Evolutionary conservation across 2,113 vertebrate genomes (phyloP), one percentile per base, ranked within the genome.

Genomic region (Pycnonotus jocosus): DNA sequence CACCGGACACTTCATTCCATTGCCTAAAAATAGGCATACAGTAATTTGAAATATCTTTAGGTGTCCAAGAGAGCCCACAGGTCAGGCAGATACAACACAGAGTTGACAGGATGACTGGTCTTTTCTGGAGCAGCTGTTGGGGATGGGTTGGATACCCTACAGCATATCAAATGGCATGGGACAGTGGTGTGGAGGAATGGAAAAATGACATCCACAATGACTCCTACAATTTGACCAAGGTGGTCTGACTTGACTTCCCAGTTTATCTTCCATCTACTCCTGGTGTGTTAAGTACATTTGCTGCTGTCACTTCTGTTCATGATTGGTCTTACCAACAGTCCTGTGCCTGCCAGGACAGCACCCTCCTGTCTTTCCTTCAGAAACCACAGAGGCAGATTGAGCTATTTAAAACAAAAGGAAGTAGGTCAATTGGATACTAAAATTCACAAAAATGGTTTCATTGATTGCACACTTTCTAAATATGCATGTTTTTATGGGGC

Each of bases 81-180:
- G 5, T 35, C n/a, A 79, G 22, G 54, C 42, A 73, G 37, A n/a
- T 45, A 48, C 3, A 28, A 21, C 17, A 57, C 16, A 60, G 57
- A 13, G 6, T 27, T 48, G 62, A 50, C 14, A 70, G 33, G 40
- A 42, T 65, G n/a, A 48, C 13, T 54, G 24, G 2, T 48, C 4
- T 76, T 48, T 85, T 72, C 73, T 69, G 38, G 50, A 89, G 64
- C 18, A 89, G 38, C 42, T 30, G 18, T 0, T 70, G 30, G 21
- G 40, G 18, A 40, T 40, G 31, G 15, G 5, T 1, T 0, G 2
- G 22, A 51, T 51, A 35, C 8, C 7, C 15, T 40, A 51, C 15
- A 57, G 28, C n/a, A 27, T 56, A 30, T 88, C 2, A 3, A 61
- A 69, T 38, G 15, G 5, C 44, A 23, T 30, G 28, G n/a, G n/a